A percentile compares a stretch with the other conserved stretches of the same genome.
These are phyloP conservation scores for Coendou prehensilis DNA, from an alignment of 2,797 vertebrate species.

Conservation along the genomic window DNA sequence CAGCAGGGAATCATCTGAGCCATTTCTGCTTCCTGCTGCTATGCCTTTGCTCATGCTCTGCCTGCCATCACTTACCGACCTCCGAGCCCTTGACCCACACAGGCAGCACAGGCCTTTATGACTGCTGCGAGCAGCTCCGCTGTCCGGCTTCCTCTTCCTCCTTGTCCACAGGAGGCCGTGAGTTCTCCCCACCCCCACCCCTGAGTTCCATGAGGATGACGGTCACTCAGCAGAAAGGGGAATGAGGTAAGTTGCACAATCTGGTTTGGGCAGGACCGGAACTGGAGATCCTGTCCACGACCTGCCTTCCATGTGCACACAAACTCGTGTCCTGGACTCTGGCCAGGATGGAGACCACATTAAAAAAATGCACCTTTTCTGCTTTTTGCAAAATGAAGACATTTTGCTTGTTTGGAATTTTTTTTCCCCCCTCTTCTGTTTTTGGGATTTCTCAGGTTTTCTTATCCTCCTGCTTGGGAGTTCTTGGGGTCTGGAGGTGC, in stretches of 20 bases:
- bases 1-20: neutral
- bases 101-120: accelerated
- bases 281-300: accelerated
- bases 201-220: neutral
- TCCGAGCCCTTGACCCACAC: neutral
- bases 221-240: neutral
- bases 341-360: neutral
- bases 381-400: neutral
- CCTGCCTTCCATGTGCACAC: neutral
- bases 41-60: neutral
- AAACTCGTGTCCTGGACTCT: neutral
- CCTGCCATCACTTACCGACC: neutral
- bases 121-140: neutral
- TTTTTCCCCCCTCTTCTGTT: neutral
- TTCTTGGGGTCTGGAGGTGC: neutral
- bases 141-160: neutral
- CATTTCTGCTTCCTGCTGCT: neutral
- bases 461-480: neutral
- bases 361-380: neutral
- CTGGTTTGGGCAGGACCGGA: neutral
- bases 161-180: neutral
- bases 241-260: neutral
- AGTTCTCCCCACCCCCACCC: accelerated
- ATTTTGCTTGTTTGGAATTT: neutral
- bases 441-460: neutral